phyloP scores from a whole-genome alignment of 2,888 invertebrate species.

The Lepeophtheirus nordmannii region DNA sequence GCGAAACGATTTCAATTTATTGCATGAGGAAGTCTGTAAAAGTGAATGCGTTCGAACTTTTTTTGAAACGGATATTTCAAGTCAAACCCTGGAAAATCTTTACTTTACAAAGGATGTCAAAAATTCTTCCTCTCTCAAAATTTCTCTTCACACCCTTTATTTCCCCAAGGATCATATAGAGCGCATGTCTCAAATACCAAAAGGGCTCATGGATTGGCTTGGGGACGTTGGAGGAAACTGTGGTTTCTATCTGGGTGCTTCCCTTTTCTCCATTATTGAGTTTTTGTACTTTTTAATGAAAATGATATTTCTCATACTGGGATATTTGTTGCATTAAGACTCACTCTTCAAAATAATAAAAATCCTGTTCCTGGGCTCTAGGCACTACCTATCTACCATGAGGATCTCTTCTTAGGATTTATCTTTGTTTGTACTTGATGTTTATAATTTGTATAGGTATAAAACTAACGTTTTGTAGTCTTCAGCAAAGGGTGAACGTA shows the following conservation, averaged over 20 bases:
- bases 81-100: background rate
- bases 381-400: too few relatives aligned
- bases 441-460: too few relatives aligned
- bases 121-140: background rate
- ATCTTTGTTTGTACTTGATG: too few relatives aligned
- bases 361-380: too few relatives aligned
- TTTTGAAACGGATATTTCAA: background rate
- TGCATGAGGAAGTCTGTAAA: background rate
- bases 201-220: background rate
- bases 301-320: too few relatives aligned
- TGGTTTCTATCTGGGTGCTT: background rate
- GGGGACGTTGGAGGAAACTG: background rate
- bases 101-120: background rate
- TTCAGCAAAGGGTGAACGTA: too few relatives aligned
- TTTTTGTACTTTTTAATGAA: background rate
- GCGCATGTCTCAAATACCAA: background rate
- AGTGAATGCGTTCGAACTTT: background rate
- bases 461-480: too few relatives aligned
- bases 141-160: background rate
- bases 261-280: background rate
- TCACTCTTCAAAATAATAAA: too few relatives aligned
- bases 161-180: background rate
- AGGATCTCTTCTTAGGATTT: too few relatives aligned
- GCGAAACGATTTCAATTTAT: too few relatives aligned
- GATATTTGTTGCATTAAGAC: too few relatives aligned